Percentiles rank a stretch among this genome's conserved stretches.
These are phyloP conservation scores for Nomada fabriciana DNA, from an alignment of 2,888 invertebrate species.

Conservation along the genomic window DNA sequence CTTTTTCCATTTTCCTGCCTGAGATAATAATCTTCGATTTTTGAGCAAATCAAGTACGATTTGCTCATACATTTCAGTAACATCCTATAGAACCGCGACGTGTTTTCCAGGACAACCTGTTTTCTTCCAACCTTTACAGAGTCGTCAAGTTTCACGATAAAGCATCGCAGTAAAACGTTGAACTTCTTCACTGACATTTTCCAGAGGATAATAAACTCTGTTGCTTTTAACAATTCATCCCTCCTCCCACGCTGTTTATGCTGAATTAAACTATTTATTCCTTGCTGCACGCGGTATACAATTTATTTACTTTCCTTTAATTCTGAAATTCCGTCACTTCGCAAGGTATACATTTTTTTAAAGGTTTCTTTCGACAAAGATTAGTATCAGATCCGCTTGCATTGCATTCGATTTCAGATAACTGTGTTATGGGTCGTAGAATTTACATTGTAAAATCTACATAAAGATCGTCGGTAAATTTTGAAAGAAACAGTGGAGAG, in stretches of 20 bases:
- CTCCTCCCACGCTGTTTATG: no score
- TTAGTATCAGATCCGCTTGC: background rate
- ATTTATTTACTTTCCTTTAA: no score
- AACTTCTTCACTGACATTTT: slow-evolving; percentile 50
- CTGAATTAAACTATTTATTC: slow-evolving; percentile 5
- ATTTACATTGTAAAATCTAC: slow-evolving; percentile 53
- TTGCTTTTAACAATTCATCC: background rate
- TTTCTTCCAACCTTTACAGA: slow-evolving; percentile 30
- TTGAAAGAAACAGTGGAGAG: slow-evolving; percentile 39
- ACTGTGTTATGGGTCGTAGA: slow-evolving; percentile 29
- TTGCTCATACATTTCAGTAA: no score
- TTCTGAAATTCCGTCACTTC: no score
- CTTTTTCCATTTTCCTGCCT: background rate
- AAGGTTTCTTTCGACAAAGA: background rate
- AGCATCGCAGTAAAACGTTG: slow-evolving; percentile 37
- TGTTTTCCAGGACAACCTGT: slow-evolving; percentile 14
- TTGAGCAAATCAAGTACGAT: no score
- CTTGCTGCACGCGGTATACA: background rate
- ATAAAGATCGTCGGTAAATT: slow-evolving; percentile 57
- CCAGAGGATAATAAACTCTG: slow-evolving; percentile 5
- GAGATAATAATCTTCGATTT: background rate
- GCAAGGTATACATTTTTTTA: no score
- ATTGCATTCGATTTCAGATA: background rate
- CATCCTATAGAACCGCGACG: background rate
- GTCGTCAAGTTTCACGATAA: slow-evolving; percentile 24